Evolutionary conservation across 2,888 invertebrate genomes (phyloP), one percentile per base, ranked within the genome.

Genomic region (Priapulus caudatus): DNA sequence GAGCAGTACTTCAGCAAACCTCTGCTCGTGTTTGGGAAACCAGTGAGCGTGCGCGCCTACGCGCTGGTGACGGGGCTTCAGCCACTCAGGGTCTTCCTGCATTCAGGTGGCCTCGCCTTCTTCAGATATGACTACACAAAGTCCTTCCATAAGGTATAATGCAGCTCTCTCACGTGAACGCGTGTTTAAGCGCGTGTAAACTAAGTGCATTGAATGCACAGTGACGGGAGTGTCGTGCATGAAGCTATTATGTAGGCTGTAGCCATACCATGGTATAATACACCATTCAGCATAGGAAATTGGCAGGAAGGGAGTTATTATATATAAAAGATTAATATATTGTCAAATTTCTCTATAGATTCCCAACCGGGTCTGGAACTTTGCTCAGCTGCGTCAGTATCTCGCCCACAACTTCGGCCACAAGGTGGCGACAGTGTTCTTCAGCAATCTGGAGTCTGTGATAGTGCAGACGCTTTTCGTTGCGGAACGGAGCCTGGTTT

Each of bases 11-110:
- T 63, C 23, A 49, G 53, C 4, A 59, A 57, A 51, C 65, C 66
- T 5, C 59, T 68, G 23, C 59, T 60, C 19, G 58, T 69, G 16
- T 62, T 64, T 49, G 65, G 64, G 1, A 58, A 61, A 43, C 63
- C 66, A 0, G 61, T 70, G 20, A 64, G 63, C 44, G 61, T 69
- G 20, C 62, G 64, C 20, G 54, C 67, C 4, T 67, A 65, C 51
- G 64, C 70, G 3, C 55, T 70, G 21, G 63, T 71, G 43, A 69
- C 69, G 10, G 69, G 70, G 0, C 50, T 69, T 23, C 58, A 61
- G 16, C 71, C 71, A 1, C 60, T 70, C 4, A 56, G 70, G 52
- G 65, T 66, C 15, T 69, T 70, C 54, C 55, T 68, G 2, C 67
- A 69, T 57, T 59, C 64, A 2, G 63, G 67, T 51, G 70, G 67